These are phyloP conservation scores for Lamproptera curius DNA, from an alignment of 2,888 invertebrate genomes.

Conservation along the genomic window DNA sequence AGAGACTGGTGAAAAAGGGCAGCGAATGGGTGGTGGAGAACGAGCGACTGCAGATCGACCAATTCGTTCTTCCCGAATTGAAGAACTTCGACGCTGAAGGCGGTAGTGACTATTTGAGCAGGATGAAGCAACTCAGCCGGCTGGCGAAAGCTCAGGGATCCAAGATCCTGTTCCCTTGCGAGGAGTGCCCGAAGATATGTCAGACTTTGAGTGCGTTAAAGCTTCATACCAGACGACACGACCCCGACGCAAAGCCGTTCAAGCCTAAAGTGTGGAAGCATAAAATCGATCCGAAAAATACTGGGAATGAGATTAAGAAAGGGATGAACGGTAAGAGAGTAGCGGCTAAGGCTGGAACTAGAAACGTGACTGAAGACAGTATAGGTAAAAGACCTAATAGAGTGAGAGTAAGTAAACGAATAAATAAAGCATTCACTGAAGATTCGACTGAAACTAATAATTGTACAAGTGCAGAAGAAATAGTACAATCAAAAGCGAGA, in stretches of 20 bases:
- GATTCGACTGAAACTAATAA: background rate
- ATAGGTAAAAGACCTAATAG: background rate
- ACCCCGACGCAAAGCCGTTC: constrained; percentile 48
- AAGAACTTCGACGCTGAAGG: constrained; percentile 1
- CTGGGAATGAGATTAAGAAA: background rate
- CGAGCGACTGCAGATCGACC: constrained; percentile 28
- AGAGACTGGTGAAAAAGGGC: constrained; percentile 49
- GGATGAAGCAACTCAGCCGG: constrained; percentile 41
- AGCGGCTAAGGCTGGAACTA: background rate
- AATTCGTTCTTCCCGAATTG: constrained; percentile 40
- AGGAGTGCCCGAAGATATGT: constrained; percentile 56
- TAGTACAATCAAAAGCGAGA: too few species aligned
- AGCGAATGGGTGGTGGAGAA: constrained; percentile 55
- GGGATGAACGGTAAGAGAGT: background rate
- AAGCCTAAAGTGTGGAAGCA: constrained; percentile 52
- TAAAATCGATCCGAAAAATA: constrained; percentile 27
- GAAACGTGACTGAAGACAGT: background rate
- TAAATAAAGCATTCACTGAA: background rate
- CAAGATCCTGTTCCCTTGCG: constrained; percentile 55
- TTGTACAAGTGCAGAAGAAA: too few species aligned
- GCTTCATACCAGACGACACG: constrained; percentile 50
- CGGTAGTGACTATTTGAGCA: constrained; percentile 39
- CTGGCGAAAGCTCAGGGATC: constrained; percentile 42
- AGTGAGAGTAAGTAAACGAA: background rate
- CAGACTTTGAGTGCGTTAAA: constrained; percentile 48